Conservation (phyloP, 2,888 invertebrate species). For the Orgyia antiqua region DNA sequence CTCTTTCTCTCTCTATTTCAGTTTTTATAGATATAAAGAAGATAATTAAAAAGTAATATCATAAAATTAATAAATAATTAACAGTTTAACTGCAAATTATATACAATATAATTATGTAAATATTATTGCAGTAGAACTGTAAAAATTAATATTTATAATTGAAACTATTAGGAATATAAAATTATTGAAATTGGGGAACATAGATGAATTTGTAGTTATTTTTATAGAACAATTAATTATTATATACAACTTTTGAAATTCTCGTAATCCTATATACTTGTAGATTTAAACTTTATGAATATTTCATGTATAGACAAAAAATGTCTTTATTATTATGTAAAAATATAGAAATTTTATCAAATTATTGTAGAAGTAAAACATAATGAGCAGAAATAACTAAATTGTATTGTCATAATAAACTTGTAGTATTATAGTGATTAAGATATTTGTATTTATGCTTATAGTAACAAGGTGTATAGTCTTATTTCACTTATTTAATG, state of each 20-base stretch:
- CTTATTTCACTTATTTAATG: too few species aligned
- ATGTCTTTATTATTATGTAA: not conserved
- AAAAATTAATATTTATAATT: constrained; percentile 20
- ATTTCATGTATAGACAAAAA: constrained; percentile 14
- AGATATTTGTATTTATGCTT: too few species aligned
- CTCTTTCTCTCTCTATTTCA: too few species aligned
- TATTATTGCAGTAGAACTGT: constrained; percentile 25
- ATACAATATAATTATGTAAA: not conserved
- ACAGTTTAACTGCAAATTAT: not conserved
- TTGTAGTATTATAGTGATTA: too few species aligned
- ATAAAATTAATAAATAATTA: not conserved
- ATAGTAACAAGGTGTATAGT: too few species aligned
- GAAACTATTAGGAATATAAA: constrained; percentile 18
- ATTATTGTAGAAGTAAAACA: too few species aligned
- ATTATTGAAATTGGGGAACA: constrained; percentile 44
- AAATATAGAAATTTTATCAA: too few species aligned
- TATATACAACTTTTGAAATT: constrained; percentile 10
- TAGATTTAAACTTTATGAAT: constrained; percentile 16
- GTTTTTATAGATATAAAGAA: too few species aligned
- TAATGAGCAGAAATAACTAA: too few species aligned
- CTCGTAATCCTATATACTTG: constrained; percentile 17
- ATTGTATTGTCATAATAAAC: too few species aligned
- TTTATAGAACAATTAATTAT: constrained; percentile 28
- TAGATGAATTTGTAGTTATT: constrained; percentile 43
- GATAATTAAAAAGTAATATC: too few species aligned